A percentile compares a stretch with the other conserved stretches of the same genome.
phyloP scores from a whole-genome alignment of 2,113 vertebrate genomes.

The Mola mola region DNA sequence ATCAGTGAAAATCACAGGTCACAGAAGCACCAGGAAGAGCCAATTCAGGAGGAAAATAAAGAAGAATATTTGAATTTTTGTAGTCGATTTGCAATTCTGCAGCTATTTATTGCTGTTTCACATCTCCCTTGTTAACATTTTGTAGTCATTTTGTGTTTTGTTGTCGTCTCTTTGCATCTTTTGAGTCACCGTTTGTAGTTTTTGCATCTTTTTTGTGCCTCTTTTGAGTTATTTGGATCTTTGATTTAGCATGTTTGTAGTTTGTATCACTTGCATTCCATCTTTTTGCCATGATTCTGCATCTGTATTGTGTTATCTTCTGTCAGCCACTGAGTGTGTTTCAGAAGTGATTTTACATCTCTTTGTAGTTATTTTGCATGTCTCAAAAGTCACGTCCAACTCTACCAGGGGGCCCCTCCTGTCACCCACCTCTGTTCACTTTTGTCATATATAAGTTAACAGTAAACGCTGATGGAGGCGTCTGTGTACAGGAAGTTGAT shows the following conservation, averaged over 20 bases:
- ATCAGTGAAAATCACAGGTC: too few species aligned
- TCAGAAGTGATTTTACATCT: not conserved
- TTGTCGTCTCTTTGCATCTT: not conserved
- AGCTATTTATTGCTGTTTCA: not conserved
- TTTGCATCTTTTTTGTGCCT: too few species aligned
- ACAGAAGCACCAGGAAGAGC: too few species aligned
- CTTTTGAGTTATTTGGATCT: too few species aligned
- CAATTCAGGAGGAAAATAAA: too few species aligned
- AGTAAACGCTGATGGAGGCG: constrained; percentile 1
- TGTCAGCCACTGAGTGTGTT: not conserved
- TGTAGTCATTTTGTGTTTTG: not conserved
- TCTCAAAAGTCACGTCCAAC: not conserved
- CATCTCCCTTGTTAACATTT: not conserved
- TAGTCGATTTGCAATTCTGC: too few species aligned
- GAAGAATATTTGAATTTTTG: too few species aligned
- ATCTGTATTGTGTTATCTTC: not conserved
- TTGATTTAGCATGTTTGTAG: too few species aligned
- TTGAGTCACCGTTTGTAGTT: not conserved
- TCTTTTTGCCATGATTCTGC: not conserved
- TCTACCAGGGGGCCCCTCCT: not conserved
- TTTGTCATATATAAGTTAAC: constrained; percentile 15
- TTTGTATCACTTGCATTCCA: not conserved
- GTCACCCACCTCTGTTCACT: not conserved
- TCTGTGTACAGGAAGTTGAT: constrained; percentile 56
- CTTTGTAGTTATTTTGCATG: not conserved